Conservation (phyloP, 2,113 vertebrate genomes). For the Psettodes erumei region DNA sequence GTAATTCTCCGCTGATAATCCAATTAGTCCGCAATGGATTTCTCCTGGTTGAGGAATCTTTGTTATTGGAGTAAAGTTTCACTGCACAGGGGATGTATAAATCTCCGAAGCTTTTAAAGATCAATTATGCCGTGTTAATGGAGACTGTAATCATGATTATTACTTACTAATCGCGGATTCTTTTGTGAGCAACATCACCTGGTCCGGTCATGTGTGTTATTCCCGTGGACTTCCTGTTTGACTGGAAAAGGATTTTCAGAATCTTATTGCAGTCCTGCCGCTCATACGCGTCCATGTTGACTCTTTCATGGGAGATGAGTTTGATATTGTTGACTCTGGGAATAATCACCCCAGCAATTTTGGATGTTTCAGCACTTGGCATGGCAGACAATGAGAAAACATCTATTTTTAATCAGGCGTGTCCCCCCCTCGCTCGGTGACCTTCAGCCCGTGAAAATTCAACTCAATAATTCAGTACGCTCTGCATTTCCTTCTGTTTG, state of each 20-base stretch:
- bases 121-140: slow-evolving; percentile 69
- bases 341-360: slow-evolving; percentile 65
- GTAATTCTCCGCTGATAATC: slow-evolving; percentile 73
- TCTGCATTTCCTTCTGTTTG: slow-evolving; percentile 61
- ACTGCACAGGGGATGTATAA: slow-evolving; percentile 60
- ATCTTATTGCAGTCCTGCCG: slow-evolving; percentile 9
- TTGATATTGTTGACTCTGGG: slow-evolving; percentile 49
- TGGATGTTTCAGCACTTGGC: slow-evolving; percentile 68
- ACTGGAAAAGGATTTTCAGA: slow-evolving; percentile 16
- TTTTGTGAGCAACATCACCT: slow-evolving; percentile 44
- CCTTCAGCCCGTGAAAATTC: slow-evolving; percentile 83
- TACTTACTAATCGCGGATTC: slow-evolving; percentile 52
- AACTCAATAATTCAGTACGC: slow-evolving; percentile 84
- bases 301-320: slow-evolving; percentile 33
- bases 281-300: slow-evolving; percentile 9
- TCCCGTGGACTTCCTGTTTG: slow-evolving; percentile 7
- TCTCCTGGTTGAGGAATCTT: slow-evolving; percentile 63
- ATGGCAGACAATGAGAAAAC: slow-evolving; percentile 80
- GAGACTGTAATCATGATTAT: slow-evolving; percentile 58
- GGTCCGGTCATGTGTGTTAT: neutral
- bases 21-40: slow-evolving; percentile 77
- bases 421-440: slow-evolving; percentile 72
- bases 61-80: slow-evolving; percentile 77
- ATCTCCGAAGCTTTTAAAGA: slow-evolving; percentile 72
- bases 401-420: slow-evolving; percentile 84